Evolutionary conservation across 1,140 invertebrate species (phyloP), one percentile per base, ranked within the genome.

Genomic region (Lysiphlebus fabarum): DNA sequence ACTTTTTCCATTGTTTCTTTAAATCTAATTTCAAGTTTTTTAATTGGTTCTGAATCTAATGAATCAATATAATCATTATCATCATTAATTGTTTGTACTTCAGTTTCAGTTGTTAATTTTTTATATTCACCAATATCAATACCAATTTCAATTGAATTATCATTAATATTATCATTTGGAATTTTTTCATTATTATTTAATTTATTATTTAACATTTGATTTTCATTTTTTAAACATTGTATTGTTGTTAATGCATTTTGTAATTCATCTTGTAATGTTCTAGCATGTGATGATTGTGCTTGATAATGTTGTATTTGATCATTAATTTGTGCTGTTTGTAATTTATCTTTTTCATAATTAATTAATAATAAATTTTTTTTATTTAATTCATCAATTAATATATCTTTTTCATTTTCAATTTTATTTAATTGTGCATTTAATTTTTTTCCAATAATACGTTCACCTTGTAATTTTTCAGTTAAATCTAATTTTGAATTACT

Each of bases 1-100:
- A 96, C 87, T 75, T 92, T 86, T 68, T 88, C 84, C 90, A 97
- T 96, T 48, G 91, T 90, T 62, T 85, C 84, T 51, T 87, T 89
- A 73, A 96, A 96, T 70, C 92, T 88, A 37, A 87, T 82, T 81
- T 96, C 89, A 54, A 95, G 76, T 74, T 89, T 88, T 62, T 83
- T 81, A 78, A 92, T 86, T 1, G 90, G 88, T 70, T 86, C 76
- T 42, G 80, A 77, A 48, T 78, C 72, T 44, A 83, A 26, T 26
- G 17, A 26, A 26, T 26, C 17, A 26, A 26, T 26, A 26, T 2
- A 64, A 61, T 65, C 65, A 36, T n/a, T 8, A 12, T 14, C 11
- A 44, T 58, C 12, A n/a, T 14, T 12, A 12, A 41, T 5, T 61
- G 53, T 45, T 64, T 59, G 17, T 59, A 42, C 17, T 34, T 54